Conservation (phyloP, 2,797 vertebrate genomes). For the Propithecus deckenii region DNA sequence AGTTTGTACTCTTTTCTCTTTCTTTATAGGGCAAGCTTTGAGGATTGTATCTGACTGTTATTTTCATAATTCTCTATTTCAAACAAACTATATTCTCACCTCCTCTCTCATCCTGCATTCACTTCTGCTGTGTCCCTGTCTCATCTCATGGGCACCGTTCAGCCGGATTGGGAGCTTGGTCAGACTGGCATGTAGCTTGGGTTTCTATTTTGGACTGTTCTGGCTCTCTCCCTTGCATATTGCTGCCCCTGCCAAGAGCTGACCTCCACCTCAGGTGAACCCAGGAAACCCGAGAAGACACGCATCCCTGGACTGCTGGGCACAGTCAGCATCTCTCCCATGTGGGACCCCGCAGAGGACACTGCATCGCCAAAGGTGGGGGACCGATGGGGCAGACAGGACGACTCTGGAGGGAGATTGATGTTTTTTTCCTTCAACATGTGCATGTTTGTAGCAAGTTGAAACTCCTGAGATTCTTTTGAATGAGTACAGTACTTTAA, state of each 20-base stretch:
- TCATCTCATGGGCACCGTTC: not conserved
- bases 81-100: not conserved
- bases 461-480: not conserved
- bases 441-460: not conserved
- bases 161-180: not conserved
- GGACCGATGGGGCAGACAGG: not conserved
- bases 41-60: not conserved
- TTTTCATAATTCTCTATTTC: not conserved
- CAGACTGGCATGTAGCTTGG: not conserved
- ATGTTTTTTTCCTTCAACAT: not conserved
- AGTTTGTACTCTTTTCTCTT: not conserved
- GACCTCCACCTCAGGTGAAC: conserved; percentile 61
- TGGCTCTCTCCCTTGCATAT: not conserved
- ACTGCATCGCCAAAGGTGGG: not conserved
- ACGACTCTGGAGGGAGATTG: not conserved
- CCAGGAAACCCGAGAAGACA: conserved; percentile 33
- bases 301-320: not conserved
- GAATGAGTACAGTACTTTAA: not conserved
- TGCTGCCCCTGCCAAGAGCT: not conserved
- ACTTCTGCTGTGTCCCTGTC: not conserved
- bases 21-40: not conserved
- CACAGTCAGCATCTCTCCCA: not conserved
- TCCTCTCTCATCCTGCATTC: not conserved
- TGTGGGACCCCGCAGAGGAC: not conserved
- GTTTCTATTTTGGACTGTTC: conserved; percentile 45